Conservation (phyloP, 1,140 invertebrate species). For the Papilio aristodemus region DNA sequence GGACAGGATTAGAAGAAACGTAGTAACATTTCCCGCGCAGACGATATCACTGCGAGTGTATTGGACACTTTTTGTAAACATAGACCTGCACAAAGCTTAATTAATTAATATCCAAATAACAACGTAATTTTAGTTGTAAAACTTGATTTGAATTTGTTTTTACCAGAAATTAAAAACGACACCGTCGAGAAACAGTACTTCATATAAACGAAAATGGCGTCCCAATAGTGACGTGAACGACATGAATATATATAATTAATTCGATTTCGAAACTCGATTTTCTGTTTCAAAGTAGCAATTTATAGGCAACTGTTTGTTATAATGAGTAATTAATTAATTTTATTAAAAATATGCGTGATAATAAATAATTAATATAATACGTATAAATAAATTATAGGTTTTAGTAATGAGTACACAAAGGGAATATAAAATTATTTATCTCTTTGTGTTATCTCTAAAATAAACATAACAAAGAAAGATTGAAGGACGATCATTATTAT, state of each 20-base stretch:
- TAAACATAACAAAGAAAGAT: too few species aligned
- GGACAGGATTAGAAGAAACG: conserved; percentile 49
- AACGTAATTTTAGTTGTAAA: conserved; percentile 17
- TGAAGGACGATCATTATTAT: too few species aligned
- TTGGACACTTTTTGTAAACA: conserved; percentile 33
- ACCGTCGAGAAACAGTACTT: conserved; percentile 47
- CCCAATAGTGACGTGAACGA: conserved; percentile 54
- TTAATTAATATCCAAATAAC: conserved; percentile 16
- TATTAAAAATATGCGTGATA: too few species aligned
- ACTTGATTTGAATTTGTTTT: conserved; percentile 36
- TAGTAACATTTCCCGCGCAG: conserved; percentile 79
- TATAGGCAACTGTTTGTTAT: not conserved
- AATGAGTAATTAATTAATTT: not conserved
- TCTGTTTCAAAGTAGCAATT: not conserved
- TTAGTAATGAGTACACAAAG: too few species aligned
- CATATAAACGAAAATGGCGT: conserved; percentile 69
- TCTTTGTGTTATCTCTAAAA: too few species aligned
- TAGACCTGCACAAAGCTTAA: conserved; percentile 13
- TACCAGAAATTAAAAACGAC: conserved; percentile 44
- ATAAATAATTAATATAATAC: too few species aligned
- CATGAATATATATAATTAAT: conserved; percentile 36
- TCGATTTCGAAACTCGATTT: conserved; percentile 1
- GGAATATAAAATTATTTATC: too few species aligned
- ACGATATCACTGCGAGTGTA: conserved; percentile 46
- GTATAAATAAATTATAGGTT: too few species aligned